Percentiles rank a stretch among this genome's conserved stretches.
Evolutionary conservation across 2,888 invertebrate genomes (phyloP).

Genomic region (Nemoura dubitans): DNA sequence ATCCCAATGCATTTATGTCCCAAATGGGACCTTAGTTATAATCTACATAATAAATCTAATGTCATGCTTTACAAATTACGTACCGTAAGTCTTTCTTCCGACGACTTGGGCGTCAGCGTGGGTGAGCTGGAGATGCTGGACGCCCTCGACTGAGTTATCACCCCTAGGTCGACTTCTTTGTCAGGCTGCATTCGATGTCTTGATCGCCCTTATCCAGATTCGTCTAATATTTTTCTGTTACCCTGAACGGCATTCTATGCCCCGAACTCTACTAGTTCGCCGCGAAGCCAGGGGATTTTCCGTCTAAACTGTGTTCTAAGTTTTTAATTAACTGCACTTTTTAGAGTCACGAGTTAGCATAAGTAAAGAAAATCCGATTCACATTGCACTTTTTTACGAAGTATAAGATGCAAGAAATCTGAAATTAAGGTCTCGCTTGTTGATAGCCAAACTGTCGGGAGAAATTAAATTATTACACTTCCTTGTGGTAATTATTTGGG

Average conservation of each 20-base stretch:
- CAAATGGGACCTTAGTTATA: no score
- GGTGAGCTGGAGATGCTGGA: slow-evolving; percentile 39
- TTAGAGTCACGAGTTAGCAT: not conserved
- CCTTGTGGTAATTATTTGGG: not conserved
- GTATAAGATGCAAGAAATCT: not conserved
- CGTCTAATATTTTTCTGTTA: no score
- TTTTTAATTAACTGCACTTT: not conserved
- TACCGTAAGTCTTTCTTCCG: slow-evolving; percentile 43
- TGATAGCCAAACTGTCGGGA: not conserved
- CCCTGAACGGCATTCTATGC: not conserved
- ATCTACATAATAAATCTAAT: no score
- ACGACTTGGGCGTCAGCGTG: slow-evolving; percentile 37
- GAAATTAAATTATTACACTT: not conserved
- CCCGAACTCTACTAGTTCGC: not conserved
- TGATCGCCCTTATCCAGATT: not conserved
- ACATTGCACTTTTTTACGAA: not conserved
- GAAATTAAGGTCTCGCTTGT: not conserved
- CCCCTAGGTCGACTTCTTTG: not conserved
- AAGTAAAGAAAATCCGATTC: not conserved
- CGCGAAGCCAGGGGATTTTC: not conserved
- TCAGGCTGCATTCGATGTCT: not conserved
- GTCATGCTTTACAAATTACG: no score
- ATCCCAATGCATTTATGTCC: no score
- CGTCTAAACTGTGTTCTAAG: not conserved
- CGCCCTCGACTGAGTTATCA: slow-evolving; percentile 43